Base-by-base conservation (phyloP, 1,140 invertebrate species). In the Scaptomyza graminum region DNA sequence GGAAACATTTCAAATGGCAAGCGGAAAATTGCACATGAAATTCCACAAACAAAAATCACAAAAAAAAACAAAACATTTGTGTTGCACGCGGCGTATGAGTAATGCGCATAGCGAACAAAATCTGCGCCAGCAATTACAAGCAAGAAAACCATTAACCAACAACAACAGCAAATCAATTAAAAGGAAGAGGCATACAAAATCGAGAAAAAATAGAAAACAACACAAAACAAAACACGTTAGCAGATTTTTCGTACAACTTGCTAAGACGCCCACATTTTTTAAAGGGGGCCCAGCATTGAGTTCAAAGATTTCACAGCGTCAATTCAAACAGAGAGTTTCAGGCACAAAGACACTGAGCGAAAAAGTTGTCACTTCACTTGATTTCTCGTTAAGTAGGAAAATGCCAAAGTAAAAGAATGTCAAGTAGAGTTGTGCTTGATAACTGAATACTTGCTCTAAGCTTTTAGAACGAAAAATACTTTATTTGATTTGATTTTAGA, bases 21-120 rank as follows among this genome's bases (percentile, higher is more conserved):
- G 84, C 83, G 83, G 83, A 88, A 87, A 87, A 87, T 88, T 88
- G 83, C 79, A 75, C 66, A 73, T 61, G 61, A 82, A 81, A 76
- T 79, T 77, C 76, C 74, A 47, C 37, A 60, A 28, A 28, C 28
- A 28, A 28, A 28, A n/a, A n/a, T n/a, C n/a, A n/a, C n/a, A n/a
- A n/a, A 34, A 34, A 4, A 31, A 28, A 6, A 2, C 28, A 28
- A 31, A 31, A 31, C 5, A 6, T 31, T 31, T 31, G 28, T 44
- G 72, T 61, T 71, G 67, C 49, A 80, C 31, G 67, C 72, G 59
- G 75, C 75, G 70, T 87, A 87, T 87, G 83, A 87, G 83, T 83
- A 87, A 87, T 87, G 79, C 68, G 74, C 62, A 22, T 62, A 16
- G 50, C 55, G 7, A 28, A 18, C 31, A 34, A 18, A 75, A 54